Percentiles rank a stretch among this genome's conserved stretches.
Evolutionary conservation across 2,888 invertebrate species (phyloP).

Genomic region (Drosophila kanekoi): DNA sequence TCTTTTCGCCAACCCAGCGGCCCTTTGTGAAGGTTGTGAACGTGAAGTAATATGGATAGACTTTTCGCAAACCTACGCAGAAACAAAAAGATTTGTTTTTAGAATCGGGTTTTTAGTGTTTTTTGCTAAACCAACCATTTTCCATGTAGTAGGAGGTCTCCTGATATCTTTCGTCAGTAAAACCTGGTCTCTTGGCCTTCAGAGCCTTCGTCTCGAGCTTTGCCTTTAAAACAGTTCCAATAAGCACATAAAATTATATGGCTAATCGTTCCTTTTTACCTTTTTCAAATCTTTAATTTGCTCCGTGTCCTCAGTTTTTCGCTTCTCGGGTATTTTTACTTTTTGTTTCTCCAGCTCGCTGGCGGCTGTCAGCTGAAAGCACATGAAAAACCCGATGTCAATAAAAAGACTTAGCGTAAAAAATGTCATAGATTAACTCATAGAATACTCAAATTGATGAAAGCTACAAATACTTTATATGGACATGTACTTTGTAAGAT

Average conservation of each 20-base stretch:
- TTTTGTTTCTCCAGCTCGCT: slow-evolving; percentile 89
- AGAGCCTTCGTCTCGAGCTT: slow-evolving; percentile 96
- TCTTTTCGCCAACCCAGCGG: slow-evolving; percentile 97
- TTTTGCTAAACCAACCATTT: slow-evolving; percentile 89
- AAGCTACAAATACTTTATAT: neutral
- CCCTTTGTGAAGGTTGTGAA: slow-evolving; percentile 98
- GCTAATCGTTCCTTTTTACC: slow-evolving; percentile 87
- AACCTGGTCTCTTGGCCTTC: slow-evolving; percentile 95
- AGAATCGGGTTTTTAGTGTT: no score
- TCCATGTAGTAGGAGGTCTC: slow-evolving; percentile 98
- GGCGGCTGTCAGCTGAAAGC: slow-evolving; percentile 85
- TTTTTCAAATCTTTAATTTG: slow-evolving; percentile 94
- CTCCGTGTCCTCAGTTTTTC: slow-evolving; percentile 93
- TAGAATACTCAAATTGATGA: neutral
- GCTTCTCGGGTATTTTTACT: slow-evolving; percentile 90
- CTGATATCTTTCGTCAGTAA: slow-evolving; percentile 96
- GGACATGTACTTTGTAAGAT: neutral
- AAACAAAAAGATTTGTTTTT: neutral
- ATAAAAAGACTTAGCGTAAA: neutral
- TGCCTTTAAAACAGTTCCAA: slow-evolving; percentile 84
- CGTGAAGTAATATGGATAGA: slow-evolving; percentile 98
- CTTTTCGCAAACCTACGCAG: slow-evolving; percentile 92
- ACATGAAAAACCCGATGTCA: slow-evolving; percentile 9
- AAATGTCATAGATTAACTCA: neutral
- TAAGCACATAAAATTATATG: neutral